Evolutionary conservation across 2,797 vertebrate genomes (phyloP).

Genomic region (Chaunax sp.): DNA sequence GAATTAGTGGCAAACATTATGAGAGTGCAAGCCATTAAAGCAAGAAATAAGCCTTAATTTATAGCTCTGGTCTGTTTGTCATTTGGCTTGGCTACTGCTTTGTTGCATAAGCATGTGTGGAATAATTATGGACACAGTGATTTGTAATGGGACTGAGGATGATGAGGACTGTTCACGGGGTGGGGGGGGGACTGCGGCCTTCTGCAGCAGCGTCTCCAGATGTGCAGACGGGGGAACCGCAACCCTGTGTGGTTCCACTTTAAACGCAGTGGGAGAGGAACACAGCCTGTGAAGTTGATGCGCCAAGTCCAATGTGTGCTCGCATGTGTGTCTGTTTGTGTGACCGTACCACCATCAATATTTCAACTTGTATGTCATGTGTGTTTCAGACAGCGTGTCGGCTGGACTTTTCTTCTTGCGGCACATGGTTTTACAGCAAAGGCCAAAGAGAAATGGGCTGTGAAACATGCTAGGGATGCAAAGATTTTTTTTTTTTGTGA

Average conservation of each 20-base stretch:
- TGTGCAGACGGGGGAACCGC: constrained; percentile 58
- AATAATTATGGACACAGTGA: constrained; percentile 79
- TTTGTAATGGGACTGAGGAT: constrained; percentile 73
- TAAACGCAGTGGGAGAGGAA: constrained; percentile 74
- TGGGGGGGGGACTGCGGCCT: constrained; percentile 39
- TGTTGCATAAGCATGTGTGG: constrained; percentile 80
- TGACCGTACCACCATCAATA: constrained; percentile 62
- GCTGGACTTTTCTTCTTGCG: constrained; percentile 51
- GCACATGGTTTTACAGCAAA: constrained; percentile 59
- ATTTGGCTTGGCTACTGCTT: constrained; percentile 85
- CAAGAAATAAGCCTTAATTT: constrained; percentile 82
- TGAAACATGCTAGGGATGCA: constrained; percentile 59
- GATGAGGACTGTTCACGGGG: constrained; percentile 49
- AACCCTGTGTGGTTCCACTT: constrained; percentile 70
- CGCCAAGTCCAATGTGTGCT: constrained; percentile 42
- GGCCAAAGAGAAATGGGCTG: constrained; percentile 66
- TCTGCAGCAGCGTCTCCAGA: constrained; percentile 68
- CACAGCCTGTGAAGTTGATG: constrained; percentile 62
- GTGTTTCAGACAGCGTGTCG: constrained; percentile 55
- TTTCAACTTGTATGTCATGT: constrained; percentile 58
- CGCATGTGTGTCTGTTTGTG: constrained; percentile 8
- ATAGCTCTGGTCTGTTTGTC: constrained; percentile 84
- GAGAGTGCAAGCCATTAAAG: constrained; percentile 82
- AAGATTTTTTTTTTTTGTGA: constrained; percentile 63
- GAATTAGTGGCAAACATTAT: constrained; percentile 84